Evolutionary conservation across 2,113 vertebrate genomes (phyloP).

Genomic region (Dasyurus viverrinus): DNA sequence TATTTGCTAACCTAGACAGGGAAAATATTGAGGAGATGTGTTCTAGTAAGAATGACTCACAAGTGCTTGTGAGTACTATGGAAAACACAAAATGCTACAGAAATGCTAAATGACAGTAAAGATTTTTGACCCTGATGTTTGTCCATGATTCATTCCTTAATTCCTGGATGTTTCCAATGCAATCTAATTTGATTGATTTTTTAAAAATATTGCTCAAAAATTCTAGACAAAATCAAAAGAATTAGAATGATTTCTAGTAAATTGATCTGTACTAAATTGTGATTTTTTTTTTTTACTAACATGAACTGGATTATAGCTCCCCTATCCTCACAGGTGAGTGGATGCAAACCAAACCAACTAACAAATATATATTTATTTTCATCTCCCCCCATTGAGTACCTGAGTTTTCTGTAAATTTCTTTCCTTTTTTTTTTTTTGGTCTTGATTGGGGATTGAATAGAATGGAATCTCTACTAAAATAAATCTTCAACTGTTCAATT

Average conservation of each 20-base stretch:
- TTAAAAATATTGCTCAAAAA: background rate
- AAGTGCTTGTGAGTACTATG: conserved; percentile 12
- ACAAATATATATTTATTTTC: background rate
- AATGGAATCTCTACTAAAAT: background rate
- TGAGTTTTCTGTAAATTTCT: background rate
- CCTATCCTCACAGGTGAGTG: background rate
- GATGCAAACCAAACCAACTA: background rate
- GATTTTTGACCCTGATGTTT: background rate
- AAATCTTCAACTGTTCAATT: background rate
- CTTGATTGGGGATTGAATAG: background rate
- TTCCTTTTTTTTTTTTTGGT: background rate
- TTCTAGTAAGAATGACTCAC: background rate
- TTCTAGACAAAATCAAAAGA: conserved; percentile 36
- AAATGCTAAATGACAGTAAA: background rate
- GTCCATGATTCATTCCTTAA: background rate
- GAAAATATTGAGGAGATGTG: background rate
- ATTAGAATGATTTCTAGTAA: conserved; percentile 29
- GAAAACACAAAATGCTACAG: background rate
- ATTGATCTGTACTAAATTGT: conserved; percentile 21
- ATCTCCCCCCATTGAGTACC: background rate
- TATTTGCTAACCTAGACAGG: background rate
- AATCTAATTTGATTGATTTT: conserved; percentile 29
- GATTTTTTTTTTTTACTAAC: background rate
- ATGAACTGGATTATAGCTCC: conserved; percentile 12
- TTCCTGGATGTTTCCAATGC: background rate